Base-by-base conservation (phyloP, 2,797 vertebrate genomes). In the Megalops cyprinoides region DNA sequence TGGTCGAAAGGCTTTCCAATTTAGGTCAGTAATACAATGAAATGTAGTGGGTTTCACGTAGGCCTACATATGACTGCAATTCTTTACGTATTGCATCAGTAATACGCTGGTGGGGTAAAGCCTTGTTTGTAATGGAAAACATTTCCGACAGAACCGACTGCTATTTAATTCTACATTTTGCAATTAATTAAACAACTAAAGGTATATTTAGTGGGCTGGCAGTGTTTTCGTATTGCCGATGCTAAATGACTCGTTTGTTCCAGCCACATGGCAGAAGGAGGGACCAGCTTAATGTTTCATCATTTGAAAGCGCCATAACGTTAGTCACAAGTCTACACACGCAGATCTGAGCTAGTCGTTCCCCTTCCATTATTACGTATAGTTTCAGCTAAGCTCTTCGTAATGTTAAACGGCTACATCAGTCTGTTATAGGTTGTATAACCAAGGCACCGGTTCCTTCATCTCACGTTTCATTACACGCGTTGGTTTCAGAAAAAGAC, bases 1-100 rank as follows among this genome's bases (percentile, higher is more conserved):
- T 99, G 85, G 87, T 96, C 79, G 96, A 97, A 62, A 93, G 96
- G 85, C 94, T 99, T 23, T 93, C 96, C 23, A 86, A 85, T 79
- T 85, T 98, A 77, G 97, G 98, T 98, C 88, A 91, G 96, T 91
- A 77, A 56, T 76, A 15, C 69, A 73, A 39, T 71, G 9, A n/a
- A 3, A 53, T 18, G 76, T 0, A 58, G 10, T 14, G 48, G 14
- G 56, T 44, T 39, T 7, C 18, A 31, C 4, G 0, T 18, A 31
- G 2, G 23, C 6, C 6, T n/a, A n/a, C n/a, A n/a, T 8, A 23
- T 69, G 65, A 28, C 18, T 62, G 31, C 8, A 2, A 9, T 53
- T 2, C 9, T 6, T 6, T 28, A 18, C n/a, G 39, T 79, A 44
- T 73, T 60, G 20, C 55, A 15, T 8, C 55, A 53, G 14, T 34